Base-by-base conservation (phyloP, 2,113 vertebrate genomes). In the Peromyscus californicus region DNA sequence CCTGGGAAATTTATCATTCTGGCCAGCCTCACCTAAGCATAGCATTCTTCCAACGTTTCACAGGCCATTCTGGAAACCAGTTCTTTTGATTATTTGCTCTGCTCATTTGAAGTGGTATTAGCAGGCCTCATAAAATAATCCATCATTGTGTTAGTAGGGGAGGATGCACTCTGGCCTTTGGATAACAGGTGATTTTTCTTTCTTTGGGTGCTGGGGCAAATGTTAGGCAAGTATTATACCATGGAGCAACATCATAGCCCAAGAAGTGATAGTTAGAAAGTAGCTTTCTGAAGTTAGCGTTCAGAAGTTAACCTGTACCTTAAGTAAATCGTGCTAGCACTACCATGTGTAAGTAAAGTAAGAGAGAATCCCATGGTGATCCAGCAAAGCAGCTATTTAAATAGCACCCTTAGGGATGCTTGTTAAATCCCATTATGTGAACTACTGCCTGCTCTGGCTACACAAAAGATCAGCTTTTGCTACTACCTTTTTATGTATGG, bases 281-380 rank as follows among this genome's bases (percentile, higher is more conserved):
- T 57, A 9, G 65, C 75, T 92, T 96, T 96, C 75, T 95, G 92
- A 97, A 94, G 57, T 92, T 96, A 74, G 29, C 74, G 19, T 94
- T 96, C n/a, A 29, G 91, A 85, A 31, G 39, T 85, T 85, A 85
- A 33, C 76, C 39, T 69, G 24, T 83, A 61, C 26, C 59, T 90
- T 96, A 33, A 90, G 26, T 82, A 90, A 67, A 57, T 92, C 48
- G 78, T 33, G 75, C 39, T 45, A 67, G 31, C 17, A 19, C 24
- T 85, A 48, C 42, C 84, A 89, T 78, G 88, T 72, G 16, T 36
- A 84, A 96, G 90, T 39, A 79, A 54, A 87, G 36, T 94, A 93
- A 86, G n/a, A 93, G 45, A 45, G 45, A 92, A 90, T 63, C 54
- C 45, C 33, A 54, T 67, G 75, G 76, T 7, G 39, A 90, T 85